Evolutionary conservation across 2,797 vertebrate species (phyloP).

Genomic region (Enoplosus armatus): DNA sequence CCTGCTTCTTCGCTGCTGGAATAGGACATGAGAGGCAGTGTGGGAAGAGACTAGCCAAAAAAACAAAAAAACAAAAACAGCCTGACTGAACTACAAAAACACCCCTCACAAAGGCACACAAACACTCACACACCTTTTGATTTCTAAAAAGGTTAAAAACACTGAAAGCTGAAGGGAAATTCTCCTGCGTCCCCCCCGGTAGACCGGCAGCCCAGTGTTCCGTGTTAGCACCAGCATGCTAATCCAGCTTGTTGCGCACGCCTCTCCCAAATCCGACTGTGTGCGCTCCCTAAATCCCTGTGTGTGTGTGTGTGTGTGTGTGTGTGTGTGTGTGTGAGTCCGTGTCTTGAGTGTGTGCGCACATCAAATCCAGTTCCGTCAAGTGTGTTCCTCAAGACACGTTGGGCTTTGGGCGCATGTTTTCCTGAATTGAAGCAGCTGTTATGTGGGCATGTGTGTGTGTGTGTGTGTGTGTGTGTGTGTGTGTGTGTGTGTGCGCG

Average conservation of each 20-base stretch:
- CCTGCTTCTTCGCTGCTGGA: conserved; percentile 1
- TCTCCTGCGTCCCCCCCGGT: neutral
- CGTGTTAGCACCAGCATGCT: conserved; percentile 29
- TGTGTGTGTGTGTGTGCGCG: conserved; percentile 4
- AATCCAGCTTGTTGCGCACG: conserved; percentile 26
- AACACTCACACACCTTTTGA: neutral
- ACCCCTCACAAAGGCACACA: neutral
- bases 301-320: neutral
- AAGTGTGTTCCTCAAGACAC: conserved; percentile 11
- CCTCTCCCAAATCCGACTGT: conserved; percentile 21
- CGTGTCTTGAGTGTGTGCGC: neutral
- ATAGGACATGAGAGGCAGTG: neutral
- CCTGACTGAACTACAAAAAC: neutral
- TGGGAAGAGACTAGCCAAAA: neutral
- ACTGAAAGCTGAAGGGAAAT: neutral
- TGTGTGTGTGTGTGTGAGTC: neutral
- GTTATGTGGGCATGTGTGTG: neutral
- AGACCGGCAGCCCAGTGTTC: conserved; percentile 16
- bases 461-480: conserved; percentile 18
- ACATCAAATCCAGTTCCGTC: conserved; percentile 7
- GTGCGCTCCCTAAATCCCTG: conserved; percentile 16
- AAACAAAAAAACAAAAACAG: no score
- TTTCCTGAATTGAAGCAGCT: neutral
- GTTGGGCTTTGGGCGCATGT: conserved; percentile 17
- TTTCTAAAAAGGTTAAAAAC: conserved; percentile 32